Evolutionary conservation across 2,888 invertebrate species (phyloP).

Genomic region (Eustalomyia histrio): DNA sequence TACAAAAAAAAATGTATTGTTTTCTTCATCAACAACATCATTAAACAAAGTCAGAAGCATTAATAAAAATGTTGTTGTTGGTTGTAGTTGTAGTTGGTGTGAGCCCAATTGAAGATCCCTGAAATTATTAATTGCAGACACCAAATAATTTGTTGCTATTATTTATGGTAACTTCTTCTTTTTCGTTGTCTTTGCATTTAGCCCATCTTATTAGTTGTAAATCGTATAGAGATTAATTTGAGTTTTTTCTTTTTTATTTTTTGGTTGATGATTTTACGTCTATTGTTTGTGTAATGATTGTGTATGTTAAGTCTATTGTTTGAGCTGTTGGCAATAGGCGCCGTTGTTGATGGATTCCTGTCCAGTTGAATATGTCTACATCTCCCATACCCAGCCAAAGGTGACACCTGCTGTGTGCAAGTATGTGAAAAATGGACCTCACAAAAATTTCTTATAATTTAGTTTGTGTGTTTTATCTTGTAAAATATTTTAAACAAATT

Average conservation of each 20-base stretch:
- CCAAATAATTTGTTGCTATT: conserved; percentile 27
- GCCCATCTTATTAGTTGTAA: conserved; percentile 35
- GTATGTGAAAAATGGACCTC: conserved; percentile 70
- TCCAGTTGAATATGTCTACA: conserved; percentile 64
- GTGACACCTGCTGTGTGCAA: conserved; percentile 75
- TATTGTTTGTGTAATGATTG: conserved; percentile 33
- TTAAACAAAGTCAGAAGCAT: conserved; percentile 66
- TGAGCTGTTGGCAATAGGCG: conserved; percentile 69
- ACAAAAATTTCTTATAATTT: conserved; percentile 61
- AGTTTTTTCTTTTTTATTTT: no score
- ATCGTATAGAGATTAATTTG: neutral
- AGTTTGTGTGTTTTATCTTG: conserved; percentile 4
- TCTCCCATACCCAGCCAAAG: conserved; percentile 61
- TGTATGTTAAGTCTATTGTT: conserved; percentile 61
- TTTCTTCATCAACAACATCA: conserved; percentile 67
- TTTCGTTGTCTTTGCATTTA: neutral
- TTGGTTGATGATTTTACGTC: conserved; percentile 9
- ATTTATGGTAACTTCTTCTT: conserved; percentile 22
- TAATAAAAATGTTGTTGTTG: conserved; percentile 43
- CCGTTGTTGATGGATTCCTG: conserved; percentile 76
- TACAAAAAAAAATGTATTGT: conserved; percentile 8
- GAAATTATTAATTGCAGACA: conserved; percentile 56
- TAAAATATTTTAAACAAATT: neutral
- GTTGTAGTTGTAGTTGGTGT: conserved; percentile 29
- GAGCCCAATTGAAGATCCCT: conserved; percentile 45